phyloP scores from a whole-genome alignment of 2,888 invertebrate genomes.

The Fragum fragum region DNA sequence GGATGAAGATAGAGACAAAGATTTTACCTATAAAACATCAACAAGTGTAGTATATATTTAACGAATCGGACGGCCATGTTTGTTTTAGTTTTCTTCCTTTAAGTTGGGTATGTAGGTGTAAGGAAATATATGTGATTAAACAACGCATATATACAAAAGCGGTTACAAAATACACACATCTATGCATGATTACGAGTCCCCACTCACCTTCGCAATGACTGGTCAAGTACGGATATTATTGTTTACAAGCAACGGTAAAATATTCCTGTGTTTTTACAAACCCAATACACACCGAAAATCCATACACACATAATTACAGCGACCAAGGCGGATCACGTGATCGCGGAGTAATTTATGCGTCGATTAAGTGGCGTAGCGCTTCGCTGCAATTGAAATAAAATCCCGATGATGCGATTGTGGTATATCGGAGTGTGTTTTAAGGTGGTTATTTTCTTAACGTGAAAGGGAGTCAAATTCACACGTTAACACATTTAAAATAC shows the following conservation, averaged over 20 bases:
- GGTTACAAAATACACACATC: not conserved
- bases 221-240: not conserved
- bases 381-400: conserved; percentile 32
- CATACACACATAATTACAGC: conserved; percentile 33
- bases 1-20: not conserved
- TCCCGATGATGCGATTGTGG: conserved; percentile 28
- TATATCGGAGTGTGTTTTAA: not conserved
- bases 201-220: not conserved
- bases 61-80: conserved; percentile 24
- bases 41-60: conserved; percentile 13
- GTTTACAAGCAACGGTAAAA: not conserved
- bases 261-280: conserved; percentile 31
- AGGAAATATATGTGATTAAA: not conserved
- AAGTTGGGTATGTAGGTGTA: conserved; percentile 1
- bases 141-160: not conserved
- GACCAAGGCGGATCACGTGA: conserved; percentile 49
- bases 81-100: conserved; percentile 17
- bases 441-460: conserved; percentile 10
- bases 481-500: conserved; percentile 11
- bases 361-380: conserved; percentile 50
- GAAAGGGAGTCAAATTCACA: conserved; percentile 19
- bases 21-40: not conserved
- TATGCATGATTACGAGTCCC: not conserved
- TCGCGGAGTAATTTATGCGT: conserved; percentile 49
- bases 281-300: conserved; percentile 29